These are phyloP conservation scores for Anneissia japonica DNA, from an alignment of 35 echinoderm and acorn worm species.

Conservation along the genomic window DNA sequence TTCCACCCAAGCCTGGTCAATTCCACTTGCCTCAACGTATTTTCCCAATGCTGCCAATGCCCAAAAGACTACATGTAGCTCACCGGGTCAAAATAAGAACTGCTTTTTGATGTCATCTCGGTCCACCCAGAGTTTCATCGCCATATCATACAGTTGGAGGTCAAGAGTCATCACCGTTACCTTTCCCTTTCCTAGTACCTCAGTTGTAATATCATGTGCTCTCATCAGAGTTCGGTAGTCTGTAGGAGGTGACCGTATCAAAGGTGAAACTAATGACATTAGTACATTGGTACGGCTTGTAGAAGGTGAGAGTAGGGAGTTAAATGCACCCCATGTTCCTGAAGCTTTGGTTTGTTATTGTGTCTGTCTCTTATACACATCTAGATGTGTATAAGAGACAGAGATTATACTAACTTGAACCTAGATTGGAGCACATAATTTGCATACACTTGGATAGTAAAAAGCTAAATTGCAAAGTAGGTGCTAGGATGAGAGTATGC, in stretches of 20 bases:
- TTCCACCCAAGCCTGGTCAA: constrained; percentile 9
- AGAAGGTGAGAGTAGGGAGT: not conserved
- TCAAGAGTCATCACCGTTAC: constrained; percentile 23
- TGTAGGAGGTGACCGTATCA: not conserved
- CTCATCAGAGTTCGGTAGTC: not conserved
- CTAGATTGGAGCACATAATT: too few relatives aligned
- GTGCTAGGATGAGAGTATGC: too few relatives aligned
- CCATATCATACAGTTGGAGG: constrained; percentile 6
- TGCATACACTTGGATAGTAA: too few relatives aligned
- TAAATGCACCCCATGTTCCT: not conserved
- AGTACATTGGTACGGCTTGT: not conserved
- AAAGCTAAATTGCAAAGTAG: too few relatives aligned
- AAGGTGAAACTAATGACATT: not conserved
- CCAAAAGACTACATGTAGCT: not conserved
- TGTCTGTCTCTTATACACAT: too few relatives aligned
- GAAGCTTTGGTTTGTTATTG: too few relatives aligned
- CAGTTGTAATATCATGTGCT: not conserved
- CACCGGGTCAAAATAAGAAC: not conserved
- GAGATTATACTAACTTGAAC: too few relatives aligned
- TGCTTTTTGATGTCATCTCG: constrained; percentile 21
- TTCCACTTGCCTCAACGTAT: not conserved
- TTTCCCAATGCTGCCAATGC: not conserved
- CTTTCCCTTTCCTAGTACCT: not conserved
- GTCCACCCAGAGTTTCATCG: not conserved
- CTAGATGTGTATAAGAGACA: too few relatives aligned